phyloP scores from a whole-genome alignment of 2,113 vertebrate species.

The Callocephalon fimbriatum region DNA sequence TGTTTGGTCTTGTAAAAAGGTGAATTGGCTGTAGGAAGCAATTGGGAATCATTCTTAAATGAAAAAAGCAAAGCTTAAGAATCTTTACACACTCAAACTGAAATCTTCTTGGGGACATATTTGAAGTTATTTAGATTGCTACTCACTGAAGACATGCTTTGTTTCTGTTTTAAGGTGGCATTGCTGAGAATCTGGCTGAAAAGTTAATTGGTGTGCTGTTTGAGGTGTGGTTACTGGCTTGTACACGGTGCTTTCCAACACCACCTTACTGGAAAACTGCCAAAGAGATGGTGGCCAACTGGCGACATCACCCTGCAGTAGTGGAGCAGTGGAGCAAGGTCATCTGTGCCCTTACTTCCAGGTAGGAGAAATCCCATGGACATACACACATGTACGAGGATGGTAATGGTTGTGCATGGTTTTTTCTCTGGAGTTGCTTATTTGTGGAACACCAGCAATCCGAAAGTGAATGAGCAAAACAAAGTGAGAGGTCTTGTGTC shows the following conservation, averaged over 20 bases:
- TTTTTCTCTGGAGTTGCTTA: background rate
- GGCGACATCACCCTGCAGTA: constrained; percentile 96
- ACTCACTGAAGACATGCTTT: background rate
- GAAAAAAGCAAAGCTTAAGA: background rate
- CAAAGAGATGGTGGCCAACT: constrained; percentile 96
- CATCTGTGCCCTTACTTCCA: constrained; percentile 92
- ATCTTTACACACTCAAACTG: background rate
- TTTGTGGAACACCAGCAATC: background rate
- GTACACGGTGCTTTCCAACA: constrained; percentile 92
- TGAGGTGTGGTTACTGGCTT: constrained; percentile 95
- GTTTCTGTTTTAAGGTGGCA: constrained; percentile 82
- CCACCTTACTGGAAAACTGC: constrained; percentile 97
- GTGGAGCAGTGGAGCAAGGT: constrained; percentile 98
- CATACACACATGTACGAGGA: rapidly evolving
- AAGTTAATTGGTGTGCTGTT: constrained; percentile 93
- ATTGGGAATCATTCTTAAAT: background rate
- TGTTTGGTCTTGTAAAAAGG: background rate
- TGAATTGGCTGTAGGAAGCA: background rate
- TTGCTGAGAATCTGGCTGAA: constrained; percentile 93
- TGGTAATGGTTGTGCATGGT: rapidly evolving
- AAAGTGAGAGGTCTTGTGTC: background rate
- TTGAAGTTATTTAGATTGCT: background rate
- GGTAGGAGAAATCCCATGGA: constrained; percentile 71
- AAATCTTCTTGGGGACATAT: background rate
- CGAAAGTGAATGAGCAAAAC: background rate